Evolutionary conservation across 2,888 invertebrate species (phyloP).

Genomic region (Lasioglossum oenotherae): DNA sequence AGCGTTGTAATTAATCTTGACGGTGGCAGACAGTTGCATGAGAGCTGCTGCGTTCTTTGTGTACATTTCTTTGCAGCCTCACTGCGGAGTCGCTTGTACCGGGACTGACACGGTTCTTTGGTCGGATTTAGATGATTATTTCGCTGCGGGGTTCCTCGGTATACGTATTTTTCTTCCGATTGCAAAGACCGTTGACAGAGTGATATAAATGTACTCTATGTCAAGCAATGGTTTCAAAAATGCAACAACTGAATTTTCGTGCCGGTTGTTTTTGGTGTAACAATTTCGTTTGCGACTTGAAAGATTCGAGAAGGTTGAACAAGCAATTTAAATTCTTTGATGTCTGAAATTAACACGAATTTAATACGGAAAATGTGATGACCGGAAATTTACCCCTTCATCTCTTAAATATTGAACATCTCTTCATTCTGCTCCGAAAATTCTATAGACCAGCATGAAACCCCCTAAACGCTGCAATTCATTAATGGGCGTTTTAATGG

Average conservation of each 20-base stretch:
- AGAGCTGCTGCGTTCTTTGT: not conserved
- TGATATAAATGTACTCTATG: not conserved
- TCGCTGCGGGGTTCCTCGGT: not conserved
- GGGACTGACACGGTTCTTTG: not conserved
- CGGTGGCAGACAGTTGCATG: not conserved
- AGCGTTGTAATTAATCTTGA: slow-evolving; percentile 3
- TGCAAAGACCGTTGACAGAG: not conserved
- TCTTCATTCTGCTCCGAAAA: not conserved
- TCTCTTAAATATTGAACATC: not conserved
- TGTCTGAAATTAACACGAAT: not conserved
- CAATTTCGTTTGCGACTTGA: no score
- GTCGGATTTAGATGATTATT: not conserved
- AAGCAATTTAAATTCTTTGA: not conserved
- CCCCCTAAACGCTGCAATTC: not conserved
- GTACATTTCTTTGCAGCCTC: not conserved
- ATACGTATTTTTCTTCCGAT: not conserved
- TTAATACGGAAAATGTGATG: not conserved
- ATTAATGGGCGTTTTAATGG: not conserved
- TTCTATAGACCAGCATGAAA: not conserved
- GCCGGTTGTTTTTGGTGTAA: not conserved
- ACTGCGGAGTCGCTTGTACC: not conserved
- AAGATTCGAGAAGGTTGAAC: no score
- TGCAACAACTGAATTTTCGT: no score
- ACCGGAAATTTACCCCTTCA: not conserved
- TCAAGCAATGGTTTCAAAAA: no score